Base-by-base conservation (phyloP, 2,888 invertebrate species). In the Lepeophtheirus nordmannii region DNA sequence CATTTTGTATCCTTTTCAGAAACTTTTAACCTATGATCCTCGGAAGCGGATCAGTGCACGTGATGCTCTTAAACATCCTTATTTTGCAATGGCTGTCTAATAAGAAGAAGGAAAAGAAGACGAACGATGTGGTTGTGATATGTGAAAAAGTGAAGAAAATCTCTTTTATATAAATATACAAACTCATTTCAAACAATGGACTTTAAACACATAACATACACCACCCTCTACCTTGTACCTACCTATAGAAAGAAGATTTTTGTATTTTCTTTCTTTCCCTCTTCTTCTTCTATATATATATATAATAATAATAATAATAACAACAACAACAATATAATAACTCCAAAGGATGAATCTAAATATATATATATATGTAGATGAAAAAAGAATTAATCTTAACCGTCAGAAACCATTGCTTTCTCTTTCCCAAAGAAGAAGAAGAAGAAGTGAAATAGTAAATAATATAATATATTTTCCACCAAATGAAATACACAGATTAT, bases 1-100 rank as follows among this genome's bases (percentile, higher is more conserved):
- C 7, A 5, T 30, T 30, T 30, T 30, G 30, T 30, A 30, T 30
- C 30, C 59, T 39, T 70, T 71, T 10, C 83, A 89, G 78, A 80
- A 85, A 76, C 91, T 91, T 87, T 79, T 98, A 58, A 80, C 87
- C 17, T 98, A 96, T 75, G 87, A 96, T 76, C 97, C 97, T 1
- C 80, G 84, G 20, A 80, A 84, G 71, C 83, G 97, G 70, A 86
- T 97, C 73, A 84, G 87, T 0, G 91, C 94, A 0, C 86, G 87
- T 74, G 83, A 83, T 58, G 83, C 86, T 39, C 79, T 92, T 30
- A 77, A 82, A 14, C 96, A 96, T 78, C 82, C 85, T 0, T 97
- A 89, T 79, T 96, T 97, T 78, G 79, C 17, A 39, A 5, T 58
- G 30, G 30, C 30, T 30, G 30, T 30, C 2, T 30, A 30, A 30